Base-by-base conservation (phyloP, 2,113 vertebrate species). In the Pitta sordida region DNA sequence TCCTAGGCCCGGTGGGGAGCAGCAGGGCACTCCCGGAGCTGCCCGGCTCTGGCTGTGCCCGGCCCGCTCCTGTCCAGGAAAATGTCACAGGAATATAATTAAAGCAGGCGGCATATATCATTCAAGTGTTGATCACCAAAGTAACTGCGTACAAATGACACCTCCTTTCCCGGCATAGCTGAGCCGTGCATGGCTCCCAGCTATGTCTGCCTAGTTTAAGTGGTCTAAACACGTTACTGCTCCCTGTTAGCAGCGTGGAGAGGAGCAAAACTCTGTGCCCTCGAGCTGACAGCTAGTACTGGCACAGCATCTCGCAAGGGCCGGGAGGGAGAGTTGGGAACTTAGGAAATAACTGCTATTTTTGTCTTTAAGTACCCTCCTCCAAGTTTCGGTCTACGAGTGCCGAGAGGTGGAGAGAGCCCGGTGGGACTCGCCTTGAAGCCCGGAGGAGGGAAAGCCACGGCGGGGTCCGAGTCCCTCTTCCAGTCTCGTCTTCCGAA, bases 121-220 rank as follows among this genome's bases (percentile, higher is more conserved):
- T 85, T 81, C 89, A 89, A 95, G 97, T 96, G 97, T 96, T 97
- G 96, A 97, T 97, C 94, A 95, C 96, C 95, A 91, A 97, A 97
- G 95, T 97, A 95, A 97, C 97, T 97, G 96, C 83, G 91, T 97
- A 97, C 97, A 97, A 97, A 96, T 96, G 96, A 97, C 97, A 97
- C 97, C 97, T 97, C 89, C 95, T 95, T 93, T 80, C 95, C 93
- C 48, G 48, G 92, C 96, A 92, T 88, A 95, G 91, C 93, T 96
- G 95, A 97, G 84, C 93, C 70, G 14, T 88, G 93, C 91, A 78
- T 34, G 93, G 88, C 94, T 94, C 91, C 92, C 96, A 85, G 93
- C 92, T 95, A 88, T 94, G 84, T 90, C 89, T 88, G 91, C 89
- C 74, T 64, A 82, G 86, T 95, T 95, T 93, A 96, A 94, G 63